Conservation (phyloP, 1,140 invertebrate species). For the Bradysia coprophila region DNA sequence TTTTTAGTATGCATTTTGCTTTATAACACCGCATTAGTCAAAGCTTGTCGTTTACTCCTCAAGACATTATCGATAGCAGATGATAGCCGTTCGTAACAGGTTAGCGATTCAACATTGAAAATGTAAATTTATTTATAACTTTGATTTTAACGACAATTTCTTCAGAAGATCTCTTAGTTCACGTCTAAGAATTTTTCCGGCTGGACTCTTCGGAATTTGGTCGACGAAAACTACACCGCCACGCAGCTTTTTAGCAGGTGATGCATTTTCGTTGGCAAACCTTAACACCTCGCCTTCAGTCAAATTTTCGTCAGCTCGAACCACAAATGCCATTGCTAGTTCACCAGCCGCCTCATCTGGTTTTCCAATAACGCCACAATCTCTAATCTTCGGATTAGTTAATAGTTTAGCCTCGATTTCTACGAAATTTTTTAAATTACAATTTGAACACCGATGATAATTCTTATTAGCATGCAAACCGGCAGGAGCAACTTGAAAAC, state of each 20-base stretch:
- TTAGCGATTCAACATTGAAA: no score
- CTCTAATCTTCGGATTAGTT: constrained; percentile 41
- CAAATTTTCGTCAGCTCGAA: constrained; percentile 24
- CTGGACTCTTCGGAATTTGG: constrained; percentile 41
- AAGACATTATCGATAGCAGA: no score
- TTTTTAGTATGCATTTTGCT: no score
- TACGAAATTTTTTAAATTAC: constrained; percentile 71
- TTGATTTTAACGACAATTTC: neutral
- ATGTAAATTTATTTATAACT: no score
- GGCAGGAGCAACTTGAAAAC: constrained; percentile 60
- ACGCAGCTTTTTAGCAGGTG: constrained; percentile 28
- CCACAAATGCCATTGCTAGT: constrained; percentile 43
- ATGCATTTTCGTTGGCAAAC: constrained; percentile 13
- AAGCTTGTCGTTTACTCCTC: no score
- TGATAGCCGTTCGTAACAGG: no score
- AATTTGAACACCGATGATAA: no score
- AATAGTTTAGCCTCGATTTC: constrained; percentile 61
- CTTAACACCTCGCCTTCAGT: constrained; percentile 29
- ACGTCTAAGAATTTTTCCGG: constrained; percentile 43
- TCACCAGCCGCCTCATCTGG: constrained; percentile 45
- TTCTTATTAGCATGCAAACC: no score
- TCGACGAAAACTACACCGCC: constrained; percentile 42
- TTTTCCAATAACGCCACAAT: constrained; percentile 58
- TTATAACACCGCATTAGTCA: no score
- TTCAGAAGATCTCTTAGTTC: constrained; percentile 23